phyloP scores from a whole-genome alignment of 2,888 invertebrate species.

The Leptopilina syphax region DNA sequence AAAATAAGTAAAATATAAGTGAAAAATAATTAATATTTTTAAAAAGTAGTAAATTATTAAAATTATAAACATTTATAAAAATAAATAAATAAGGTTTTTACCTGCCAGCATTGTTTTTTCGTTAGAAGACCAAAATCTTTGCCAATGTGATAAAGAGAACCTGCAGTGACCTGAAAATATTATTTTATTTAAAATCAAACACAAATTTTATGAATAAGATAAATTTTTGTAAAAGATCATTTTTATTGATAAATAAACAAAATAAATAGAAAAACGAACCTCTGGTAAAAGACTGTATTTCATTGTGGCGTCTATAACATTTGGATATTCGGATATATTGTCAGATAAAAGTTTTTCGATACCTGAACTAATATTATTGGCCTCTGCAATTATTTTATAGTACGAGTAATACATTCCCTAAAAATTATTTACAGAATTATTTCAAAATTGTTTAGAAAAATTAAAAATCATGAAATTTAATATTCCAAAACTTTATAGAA shows the following conservation, averaged over 20 bases:
- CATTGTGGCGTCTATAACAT: constrained; percentile 88
- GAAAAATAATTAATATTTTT: no score
- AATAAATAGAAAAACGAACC: constrained; percentile 76
- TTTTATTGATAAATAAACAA: neutral
- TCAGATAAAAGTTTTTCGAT: constrained; percentile 83
- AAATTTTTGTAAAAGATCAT: no score
- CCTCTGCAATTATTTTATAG: constrained; percentile 88
- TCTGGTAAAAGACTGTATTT: constrained; percentile 92
- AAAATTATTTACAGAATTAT: neutral
- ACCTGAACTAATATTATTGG: constrained; percentile 81
- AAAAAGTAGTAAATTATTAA: no score
- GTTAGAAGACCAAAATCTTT: constrained; percentile 69
- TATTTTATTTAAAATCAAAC: constrained; percentile 21
- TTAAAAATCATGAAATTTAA: no score
- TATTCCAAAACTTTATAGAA: neutral
- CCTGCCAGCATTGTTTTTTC: constrained; percentile 76
- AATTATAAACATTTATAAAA: constrained; percentile 22
- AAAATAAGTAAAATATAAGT: no score
- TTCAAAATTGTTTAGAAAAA: neutral
- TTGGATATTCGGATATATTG: constrained; percentile 88
- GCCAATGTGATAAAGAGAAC: constrained; percentile 78
- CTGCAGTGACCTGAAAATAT: constrained; percentile 74
- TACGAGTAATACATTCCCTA: constrained; percentile 92
- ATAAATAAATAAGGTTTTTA: constrained; percentile 45
- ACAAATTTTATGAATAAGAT: no score